Evolutionary conservation across 2,113 vertebrate genomes (phyloP).

Genomic region (Perccottus glenii): DNA sequence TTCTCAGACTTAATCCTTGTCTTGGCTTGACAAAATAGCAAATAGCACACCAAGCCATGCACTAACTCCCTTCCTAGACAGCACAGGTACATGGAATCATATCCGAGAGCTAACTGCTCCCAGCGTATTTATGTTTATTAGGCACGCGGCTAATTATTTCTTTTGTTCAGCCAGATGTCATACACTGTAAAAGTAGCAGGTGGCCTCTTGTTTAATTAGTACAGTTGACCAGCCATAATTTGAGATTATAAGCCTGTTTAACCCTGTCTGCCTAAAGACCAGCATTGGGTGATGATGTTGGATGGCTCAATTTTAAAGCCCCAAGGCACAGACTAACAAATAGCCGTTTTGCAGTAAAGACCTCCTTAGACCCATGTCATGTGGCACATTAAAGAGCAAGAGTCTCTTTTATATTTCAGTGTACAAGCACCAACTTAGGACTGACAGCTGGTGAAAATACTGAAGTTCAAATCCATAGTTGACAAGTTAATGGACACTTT

Average conservation of each 20-base stretch:
- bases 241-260: constrained; percentile 65
- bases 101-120: constrained; percentile 46
- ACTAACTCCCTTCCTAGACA: constrained; percentile 63
- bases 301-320: constrained; percentile 15
- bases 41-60: constrained; percentile 61
- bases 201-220: constrained; percentile 79
- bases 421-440: not conserved
- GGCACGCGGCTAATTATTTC: constrained; percentile 69
- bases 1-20: constrained; percentile 68
- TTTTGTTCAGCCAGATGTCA: constrained; percentile 82
- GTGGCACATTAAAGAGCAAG: not conserved
- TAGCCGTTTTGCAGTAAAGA: not conserved
- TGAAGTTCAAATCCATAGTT: not conserved
- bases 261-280: constrained; percentile 21
- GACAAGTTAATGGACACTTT: too few species aligned
- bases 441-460: not conserved
- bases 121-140: constrained; percentile 59
- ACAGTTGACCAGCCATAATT: constrained; percentile 65
- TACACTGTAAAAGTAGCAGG: constrained; percentile 71
- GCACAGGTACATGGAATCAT: constrained; percentile 59
- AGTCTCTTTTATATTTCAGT: not conserved
- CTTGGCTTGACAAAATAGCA: constrained; percentile 48
- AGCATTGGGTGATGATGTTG: constrained; percentile 11
- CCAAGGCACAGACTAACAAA: not conserved
- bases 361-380: not conserved